Evolutionary conservation across 2,888 invertebrate species (phyloP).

Genomic region (Ectemnius lituratus): DNA sequence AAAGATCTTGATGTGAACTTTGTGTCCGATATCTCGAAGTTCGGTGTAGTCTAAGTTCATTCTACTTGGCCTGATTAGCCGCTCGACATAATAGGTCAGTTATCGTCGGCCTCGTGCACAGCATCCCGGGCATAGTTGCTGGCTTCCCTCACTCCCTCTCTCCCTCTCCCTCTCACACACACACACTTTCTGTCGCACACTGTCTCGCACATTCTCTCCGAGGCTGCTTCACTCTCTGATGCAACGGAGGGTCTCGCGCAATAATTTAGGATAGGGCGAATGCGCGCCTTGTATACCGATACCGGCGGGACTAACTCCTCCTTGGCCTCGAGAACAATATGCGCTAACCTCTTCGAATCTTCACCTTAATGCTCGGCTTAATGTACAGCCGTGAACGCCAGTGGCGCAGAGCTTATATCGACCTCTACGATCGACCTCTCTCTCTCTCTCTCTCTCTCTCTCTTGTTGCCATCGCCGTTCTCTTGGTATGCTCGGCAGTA

Average conservation of each 20-base stretch:
- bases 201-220: too few relatives aligned
- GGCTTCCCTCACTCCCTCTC: constrained; percentile 36
- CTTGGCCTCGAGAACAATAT: constrained; percentile 56
- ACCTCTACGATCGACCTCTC: constrained; percentile 50
- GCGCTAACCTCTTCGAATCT: constrained; percentile 56
- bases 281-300: constrained; percentile 39
- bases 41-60: constrained; percentile 35
- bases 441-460: constrained; percentile 10
- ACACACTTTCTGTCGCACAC: too few relatives aligned
- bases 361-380: constrained; percentile 58
- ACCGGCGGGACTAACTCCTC: constrained; percentile 50
- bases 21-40: constrained; percentile 18
- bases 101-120: constrained; percentile 56
- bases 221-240: too few relatives aligned
- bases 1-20: too few relatives aligned
- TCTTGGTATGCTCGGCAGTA: constrained; percentile 29
- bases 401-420: constrained; percentile 40
- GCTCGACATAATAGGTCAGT: constrained; percentile 61
- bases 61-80: constrained; percentile 35
- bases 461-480: background rate
- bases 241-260: constrained; percentile 42
- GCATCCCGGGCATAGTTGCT: constrained; percentile 58
- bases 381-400: constrained; percentile 27
- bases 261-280: constrained; percentile 60
- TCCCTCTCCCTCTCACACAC: too few relatives aligned